Conservation (phyloP, 2,113 vertebrate species). For the Neogale vison region DNA sequence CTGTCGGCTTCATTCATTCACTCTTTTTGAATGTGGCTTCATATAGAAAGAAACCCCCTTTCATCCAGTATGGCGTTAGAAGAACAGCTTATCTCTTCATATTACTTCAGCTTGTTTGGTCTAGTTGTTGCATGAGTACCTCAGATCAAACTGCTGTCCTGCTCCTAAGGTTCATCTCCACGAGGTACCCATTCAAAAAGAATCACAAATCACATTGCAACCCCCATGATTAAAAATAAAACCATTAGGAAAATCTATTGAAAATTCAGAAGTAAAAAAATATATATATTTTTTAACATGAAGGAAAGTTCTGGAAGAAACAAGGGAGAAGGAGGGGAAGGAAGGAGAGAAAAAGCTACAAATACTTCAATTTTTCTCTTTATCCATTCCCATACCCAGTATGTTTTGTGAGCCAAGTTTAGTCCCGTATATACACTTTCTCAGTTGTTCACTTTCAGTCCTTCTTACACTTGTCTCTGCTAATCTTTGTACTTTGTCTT, state of each 20-base stretch:
- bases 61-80: not conserved
- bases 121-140: not conserved
- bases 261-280: not conserved
- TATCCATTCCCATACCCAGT: not conserved
- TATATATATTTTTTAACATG: not conserved
- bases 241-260: not conserved
- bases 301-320: not conserved
- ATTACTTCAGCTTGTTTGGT: not conserved
- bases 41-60: not conserved
- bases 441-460: not conserved
- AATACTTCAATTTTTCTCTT: not conserved
- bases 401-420: not conserved
- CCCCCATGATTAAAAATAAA: not conserved
- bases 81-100: not conserved
- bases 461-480: not conserved
- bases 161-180: not conserved
- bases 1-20: not conserved
- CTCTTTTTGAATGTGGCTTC: not conserved
- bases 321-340: not conserved
- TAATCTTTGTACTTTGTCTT: not conserved
- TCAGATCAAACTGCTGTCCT: not conserved
- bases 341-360: not conserved
- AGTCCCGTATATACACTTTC: not conserved
- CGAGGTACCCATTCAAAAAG: not conserved
- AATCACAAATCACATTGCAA: not conserved